phyloP scores from a whole-genome alignment of 2,113 vertebrate genomes.

The Epinephelus moara region DNA sequence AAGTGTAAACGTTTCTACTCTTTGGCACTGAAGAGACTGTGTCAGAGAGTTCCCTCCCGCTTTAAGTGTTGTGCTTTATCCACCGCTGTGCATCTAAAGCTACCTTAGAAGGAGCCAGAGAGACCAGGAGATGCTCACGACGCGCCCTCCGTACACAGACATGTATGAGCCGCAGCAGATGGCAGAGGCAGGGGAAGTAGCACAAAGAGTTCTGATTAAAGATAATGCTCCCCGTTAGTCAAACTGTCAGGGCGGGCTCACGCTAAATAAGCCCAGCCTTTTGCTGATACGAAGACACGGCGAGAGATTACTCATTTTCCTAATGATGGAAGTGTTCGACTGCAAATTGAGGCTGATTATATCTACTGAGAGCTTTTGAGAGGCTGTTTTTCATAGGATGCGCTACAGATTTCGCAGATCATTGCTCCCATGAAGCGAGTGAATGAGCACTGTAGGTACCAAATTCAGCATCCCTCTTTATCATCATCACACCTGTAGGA shows the following conservation, averaged over 20 bases:
- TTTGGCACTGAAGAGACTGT: background rate
- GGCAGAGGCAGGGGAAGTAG: slow-evolving; percentile 77
- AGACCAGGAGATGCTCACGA: slow-evolving; percentile 41
- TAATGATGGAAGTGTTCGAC: slow-evolving; percentile 70
- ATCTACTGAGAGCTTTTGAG: slow-evolving; percentile 60
- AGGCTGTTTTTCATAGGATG: slow-evolving; percentile 55
- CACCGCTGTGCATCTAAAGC: slow-evolving; percentile 3
- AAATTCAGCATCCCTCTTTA: slow-evolving; percentile 47
- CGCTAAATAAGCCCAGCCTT: slow-evolving; percentile 68
- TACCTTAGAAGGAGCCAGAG: slow-evolving; percentile 6
- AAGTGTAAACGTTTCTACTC: slow-evolving; percentile 1
- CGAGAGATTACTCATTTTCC: slow-evolving; percentile 68
- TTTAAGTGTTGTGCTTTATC: background rate
- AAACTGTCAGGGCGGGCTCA: slow-evolving; percentile 63
- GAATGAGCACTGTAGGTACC: slow-evolving; percentile 48
- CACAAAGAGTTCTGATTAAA: slow-evolving; percentile 85
- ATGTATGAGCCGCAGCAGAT: slow-evolving; percentile 70
- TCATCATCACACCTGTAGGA: slow-evolving; percentile 53
- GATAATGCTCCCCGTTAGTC: slow-evolving; percentile 78
- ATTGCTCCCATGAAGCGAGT: slow-evolving; percentile 33
- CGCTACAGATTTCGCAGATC: slow-evolving; percentile 51
- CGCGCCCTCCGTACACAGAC: background rate
- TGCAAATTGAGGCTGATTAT: slow-evolving; percentile 78
- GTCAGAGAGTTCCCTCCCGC: background rate
- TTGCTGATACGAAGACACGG: slow-evolving; percentile 54